A percentile compares a stretch with the other conserved stretches of the same genome.
Evolutionary conservation across 2,797 vertebrate genomes (phyloP).

Genomic region (Paedocypris micromegethes): DNA sequence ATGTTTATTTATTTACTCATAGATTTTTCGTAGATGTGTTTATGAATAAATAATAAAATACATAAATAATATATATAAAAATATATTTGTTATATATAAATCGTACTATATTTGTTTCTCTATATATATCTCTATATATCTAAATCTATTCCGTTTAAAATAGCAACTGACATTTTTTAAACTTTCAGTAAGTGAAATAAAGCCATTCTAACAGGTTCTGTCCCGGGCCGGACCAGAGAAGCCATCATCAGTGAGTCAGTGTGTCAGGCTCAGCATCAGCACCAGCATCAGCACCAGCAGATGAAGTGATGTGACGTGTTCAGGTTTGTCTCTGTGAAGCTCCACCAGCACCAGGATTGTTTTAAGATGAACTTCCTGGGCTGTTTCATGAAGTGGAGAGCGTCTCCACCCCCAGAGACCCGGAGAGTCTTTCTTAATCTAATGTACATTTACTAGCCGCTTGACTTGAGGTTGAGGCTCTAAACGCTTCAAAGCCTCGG

Average conservation of each 20-base stretch:
- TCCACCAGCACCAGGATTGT: constrained; percentile 46
- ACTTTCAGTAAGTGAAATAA: not conserved
- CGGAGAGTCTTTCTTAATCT: constrained; percentile 54
- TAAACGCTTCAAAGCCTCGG: constrained; percentile 75
- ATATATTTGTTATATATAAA: no score
- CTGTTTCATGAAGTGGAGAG: constrained; percentile 47
- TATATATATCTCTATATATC: no score
- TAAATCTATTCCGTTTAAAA: no score
- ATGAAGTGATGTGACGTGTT: constrained; percentile 2
- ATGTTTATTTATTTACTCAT: no score
- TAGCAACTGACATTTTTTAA: no score
- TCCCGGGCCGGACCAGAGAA: no score
- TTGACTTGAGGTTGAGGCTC: constrained; percentile 70
- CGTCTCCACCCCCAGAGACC: constrained; percentile 43
- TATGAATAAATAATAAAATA: no score
- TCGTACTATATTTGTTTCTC: no score
- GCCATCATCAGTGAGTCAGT: no score
- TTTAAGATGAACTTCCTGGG: constrained; percentile 57
- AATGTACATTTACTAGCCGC: constrained; percentile 60
- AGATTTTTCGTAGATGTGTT: no score
- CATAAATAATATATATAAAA: no score
- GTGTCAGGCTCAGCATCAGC: not conserved
- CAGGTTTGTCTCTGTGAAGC: constrained; percentile 24
- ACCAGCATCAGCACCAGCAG: constrained; percentile 2
- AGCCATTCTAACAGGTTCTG: no score